Percentiles rank a stretch among this genome's conserved stretches.
Conservation (phyloP, 30 jellyfish, hydroid and myxozoan genomes). For the Phacellophora camtschatica region DNA sequence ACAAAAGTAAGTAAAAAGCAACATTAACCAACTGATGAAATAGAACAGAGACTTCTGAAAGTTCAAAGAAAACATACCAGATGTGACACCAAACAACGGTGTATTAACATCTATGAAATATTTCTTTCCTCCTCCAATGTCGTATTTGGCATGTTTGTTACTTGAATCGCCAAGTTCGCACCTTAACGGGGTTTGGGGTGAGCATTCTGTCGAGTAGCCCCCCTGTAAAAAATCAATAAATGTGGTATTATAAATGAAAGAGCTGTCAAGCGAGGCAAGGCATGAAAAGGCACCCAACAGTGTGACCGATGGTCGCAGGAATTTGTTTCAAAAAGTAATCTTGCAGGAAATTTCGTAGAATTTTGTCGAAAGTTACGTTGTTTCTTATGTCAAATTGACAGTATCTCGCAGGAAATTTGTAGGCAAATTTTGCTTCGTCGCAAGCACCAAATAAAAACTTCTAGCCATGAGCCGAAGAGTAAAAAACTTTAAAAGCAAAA, state of each 20-base stretch:
- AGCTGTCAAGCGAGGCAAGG: neutral
- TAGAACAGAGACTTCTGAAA: neutral
- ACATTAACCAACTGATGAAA: too few species aligned
- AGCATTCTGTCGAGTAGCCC: slow-evolving; percentile 46
- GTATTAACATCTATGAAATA: slow-evolving; percentile 71
- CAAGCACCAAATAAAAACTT: too few species aligned
- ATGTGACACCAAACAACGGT: slow-evolving; percentile 73
- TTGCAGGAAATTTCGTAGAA: too few species aligned
- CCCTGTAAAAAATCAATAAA: neutral
- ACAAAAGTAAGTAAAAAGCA: too few species aligned
- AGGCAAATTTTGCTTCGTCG: too few species aligned
- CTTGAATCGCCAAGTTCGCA: slow-evolving; percentile 93
- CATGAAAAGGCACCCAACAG: neutral
- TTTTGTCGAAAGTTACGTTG: too few species aligned
- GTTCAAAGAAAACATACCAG: slow-evolving; percentile 62
- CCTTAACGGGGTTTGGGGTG: slow-evolving; percentile 67
- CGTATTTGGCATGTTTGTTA: slow-evolving; percentile 73
- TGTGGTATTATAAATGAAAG: too few species aligned
- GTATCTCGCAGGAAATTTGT: neutral
- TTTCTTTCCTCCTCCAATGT: slow-evolving; percentile 91
- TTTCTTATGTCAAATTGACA: neutral
- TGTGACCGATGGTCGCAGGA: too few species aligned
- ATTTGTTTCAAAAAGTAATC: too few species aligned
- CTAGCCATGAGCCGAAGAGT: too few species aligned
- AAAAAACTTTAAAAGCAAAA: too few species aligned